Conservation (phyloP, 2,797 vertebrate genomes). For the Spondyliosoma cantharus region DNA sequence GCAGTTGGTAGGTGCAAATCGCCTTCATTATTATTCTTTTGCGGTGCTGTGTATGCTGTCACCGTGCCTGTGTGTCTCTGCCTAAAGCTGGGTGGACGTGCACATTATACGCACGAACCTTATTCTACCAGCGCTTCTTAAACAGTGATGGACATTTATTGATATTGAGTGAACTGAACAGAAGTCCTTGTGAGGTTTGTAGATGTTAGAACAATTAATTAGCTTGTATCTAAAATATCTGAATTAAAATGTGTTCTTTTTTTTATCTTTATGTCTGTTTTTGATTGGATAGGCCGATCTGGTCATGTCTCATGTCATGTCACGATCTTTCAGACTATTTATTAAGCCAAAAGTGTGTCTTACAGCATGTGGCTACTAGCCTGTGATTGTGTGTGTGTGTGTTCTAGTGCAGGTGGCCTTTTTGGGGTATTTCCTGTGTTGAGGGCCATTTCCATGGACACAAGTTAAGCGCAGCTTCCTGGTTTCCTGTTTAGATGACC, state of each 20-base stretch:
- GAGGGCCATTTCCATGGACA: constrained; percentile 82
- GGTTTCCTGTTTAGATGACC: constrained; percentile 85
- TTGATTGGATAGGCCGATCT: not conserved
- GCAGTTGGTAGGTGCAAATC: constrained; percentile 67
- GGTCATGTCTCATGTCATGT: no score
- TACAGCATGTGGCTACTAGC: constrained; percentile 24
- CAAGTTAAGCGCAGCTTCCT: constrained; percentile 70
- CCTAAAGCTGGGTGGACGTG: constrained; percentile 30
- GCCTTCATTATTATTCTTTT: constrained; percentile 25
- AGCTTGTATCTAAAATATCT: not conserved
- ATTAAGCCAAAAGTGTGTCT: constrained; percentile 12
- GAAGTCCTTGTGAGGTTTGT: not conserved
- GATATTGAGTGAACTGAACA: not conserved
- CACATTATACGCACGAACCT: not conserved
- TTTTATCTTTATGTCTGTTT: not conserved
- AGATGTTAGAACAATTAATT: not conserved
- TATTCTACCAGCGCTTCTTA: not conserved
- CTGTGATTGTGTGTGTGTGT: constrained; percentile 27
- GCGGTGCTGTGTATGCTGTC: not conserved
- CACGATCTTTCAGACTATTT: not conserved
- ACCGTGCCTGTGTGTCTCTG: constrained; percentile 11
- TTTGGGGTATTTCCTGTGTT: constrained; percentile 78
- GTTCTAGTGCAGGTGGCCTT: constrained; percentile 68
- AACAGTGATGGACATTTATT: not conserved
- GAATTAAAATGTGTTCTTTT: no score